Conservation (phyloP, 1,140 invertebrate genomes). For the Leptinotarsa undecemlineata region DNA sequence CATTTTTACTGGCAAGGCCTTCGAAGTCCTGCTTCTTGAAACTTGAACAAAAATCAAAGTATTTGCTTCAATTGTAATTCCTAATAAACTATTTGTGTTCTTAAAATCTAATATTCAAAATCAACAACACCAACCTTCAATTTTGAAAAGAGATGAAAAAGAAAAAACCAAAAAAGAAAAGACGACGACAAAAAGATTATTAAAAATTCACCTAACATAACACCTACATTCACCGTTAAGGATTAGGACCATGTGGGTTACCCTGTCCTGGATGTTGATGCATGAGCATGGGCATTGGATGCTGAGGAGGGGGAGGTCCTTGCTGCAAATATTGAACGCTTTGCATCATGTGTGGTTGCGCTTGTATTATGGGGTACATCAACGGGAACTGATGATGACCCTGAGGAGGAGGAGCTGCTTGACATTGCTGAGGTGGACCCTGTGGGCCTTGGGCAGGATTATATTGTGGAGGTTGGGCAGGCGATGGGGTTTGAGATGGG, state of each 20-base stretch:
- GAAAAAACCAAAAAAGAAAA: neutral
- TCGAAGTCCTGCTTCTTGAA: neutral
- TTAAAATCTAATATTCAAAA: neutral
- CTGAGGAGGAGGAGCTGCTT: conserved; percentile 57
- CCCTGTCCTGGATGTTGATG: conserved; percentile 39
- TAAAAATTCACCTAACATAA: conserved; percentile 20
- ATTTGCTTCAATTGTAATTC: neutral
- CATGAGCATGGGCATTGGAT: conserved; percentile 43
- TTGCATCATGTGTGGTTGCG: conserved; percentile 60
- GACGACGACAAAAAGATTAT: conserved; percentile 8
- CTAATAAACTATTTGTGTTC: neutral
- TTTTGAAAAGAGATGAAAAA: neutral
- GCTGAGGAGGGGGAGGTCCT: conserved; percentile 59
- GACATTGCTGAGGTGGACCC: conserved; percentile 55
- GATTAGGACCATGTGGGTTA: conserved; percentile 38
- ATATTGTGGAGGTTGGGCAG: conserved; percentile 64
- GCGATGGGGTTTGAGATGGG: conserved; percentile 66
- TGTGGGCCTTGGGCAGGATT: conserved; percentile 63
- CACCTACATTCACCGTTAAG: conserved; percentile 35
- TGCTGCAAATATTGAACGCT: conserved; percentile 60
- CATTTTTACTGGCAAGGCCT: no score
- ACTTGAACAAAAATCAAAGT: neutral
- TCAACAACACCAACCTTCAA: neutral
- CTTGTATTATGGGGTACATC: conserved; percentile 64
- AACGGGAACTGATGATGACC: conserved; percentile 61